Percentiles rank a stretch among this genome's conserved stretches.
phyloP scores from a whole-genome alignment of 2,888 invertebrate genomes.

The Ochropleura plecta region DNA sequence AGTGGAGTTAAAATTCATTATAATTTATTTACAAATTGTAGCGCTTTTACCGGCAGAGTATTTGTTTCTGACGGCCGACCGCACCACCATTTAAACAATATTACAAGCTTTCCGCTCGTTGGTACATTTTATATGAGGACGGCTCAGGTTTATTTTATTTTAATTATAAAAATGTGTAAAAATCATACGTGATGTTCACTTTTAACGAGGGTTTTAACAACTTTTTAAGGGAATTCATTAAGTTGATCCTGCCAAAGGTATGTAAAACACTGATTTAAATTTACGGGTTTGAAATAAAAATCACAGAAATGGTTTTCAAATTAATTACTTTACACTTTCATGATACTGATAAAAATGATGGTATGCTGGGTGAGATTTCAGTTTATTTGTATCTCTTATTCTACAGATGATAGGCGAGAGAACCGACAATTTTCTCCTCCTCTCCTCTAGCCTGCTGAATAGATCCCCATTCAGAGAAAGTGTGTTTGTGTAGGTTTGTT shows the following conservation, averaged over 20 bases:
- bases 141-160: constrained; percentile 22
- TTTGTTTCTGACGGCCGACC: constrained; percentile 45
- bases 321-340: neutral
- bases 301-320: neutral
- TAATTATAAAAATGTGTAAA: neutral
- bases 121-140: constrained; percentile 46
- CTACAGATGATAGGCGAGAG: too few species aligned
- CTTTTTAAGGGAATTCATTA: constrained; percentile 6
- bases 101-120: constrained; percentile 25
- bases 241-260: neutral
- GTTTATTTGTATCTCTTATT: too few species aligned
- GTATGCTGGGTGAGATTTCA: too few species aligned
- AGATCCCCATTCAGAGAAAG: too few species aligned
- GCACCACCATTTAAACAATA: constrained; percentile 28
- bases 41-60: constrained; percentile 7
- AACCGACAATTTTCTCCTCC: too few species aligned
- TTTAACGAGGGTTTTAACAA: neutral
- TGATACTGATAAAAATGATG: neutral
- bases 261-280: constrained; percentile 3
- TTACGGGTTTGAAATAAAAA: neutral
- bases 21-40: constrained; percentile 21
- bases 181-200: neutral
- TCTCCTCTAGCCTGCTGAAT: too few species aligned
- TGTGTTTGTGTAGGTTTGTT: too few species aligned
- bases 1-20: neutral